These are phyloP conservation scores for Cryptus armator DNA, from an alignment of 2,888 invertebrate genomes.

Conservation along the genomic window DNA sequence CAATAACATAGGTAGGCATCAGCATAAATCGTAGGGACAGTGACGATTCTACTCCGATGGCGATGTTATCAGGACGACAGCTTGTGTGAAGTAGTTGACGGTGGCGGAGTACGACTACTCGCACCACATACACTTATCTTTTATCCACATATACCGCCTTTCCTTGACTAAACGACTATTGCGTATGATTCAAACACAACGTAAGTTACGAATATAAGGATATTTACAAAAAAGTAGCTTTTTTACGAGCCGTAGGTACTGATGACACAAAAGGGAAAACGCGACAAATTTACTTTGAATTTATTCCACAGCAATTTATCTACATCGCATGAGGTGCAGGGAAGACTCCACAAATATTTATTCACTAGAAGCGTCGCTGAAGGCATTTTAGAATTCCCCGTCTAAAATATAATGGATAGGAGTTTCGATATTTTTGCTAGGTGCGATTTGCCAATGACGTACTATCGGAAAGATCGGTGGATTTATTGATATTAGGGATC, in stretches of 20 bases:
- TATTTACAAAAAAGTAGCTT: slow-evolving; percentile 18
- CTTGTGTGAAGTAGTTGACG: not conserved
- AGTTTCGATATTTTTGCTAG: too few species aligned
- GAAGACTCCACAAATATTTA: too few species aligned
- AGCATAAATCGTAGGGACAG: not conserved
- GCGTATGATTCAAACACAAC: not conserved
- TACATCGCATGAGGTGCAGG: too few species aligned
- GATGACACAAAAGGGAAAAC: not conserved
- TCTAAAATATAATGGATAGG: too few species aligned
- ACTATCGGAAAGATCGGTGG: too few species aligned
- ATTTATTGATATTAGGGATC: too few species aligned
- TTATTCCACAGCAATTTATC: too few species aligned
- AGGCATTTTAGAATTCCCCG: too few species aligned
- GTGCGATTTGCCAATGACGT: too few species aligned
- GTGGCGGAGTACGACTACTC: not conserved
- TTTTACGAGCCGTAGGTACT: not conserved
- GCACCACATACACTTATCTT: slow-evolving; percentile 60
- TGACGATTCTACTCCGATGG: not conserved
- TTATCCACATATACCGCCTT: slow-evolving; percentile 61
- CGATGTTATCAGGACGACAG: not conserved
- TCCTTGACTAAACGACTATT: not conserved
- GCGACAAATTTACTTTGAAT: too few species aligned
- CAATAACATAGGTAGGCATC: not conserved
- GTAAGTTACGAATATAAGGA: not conserved
- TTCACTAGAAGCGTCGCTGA: too few species aligned